Percentiles rank a stretch among this genome's conserved stretches.
These are phyloP conservation scores for Clavelina lepadiformis DNA, from an alignment of 23 tunicate genomes.

Conservation along the genomic window DNA sequence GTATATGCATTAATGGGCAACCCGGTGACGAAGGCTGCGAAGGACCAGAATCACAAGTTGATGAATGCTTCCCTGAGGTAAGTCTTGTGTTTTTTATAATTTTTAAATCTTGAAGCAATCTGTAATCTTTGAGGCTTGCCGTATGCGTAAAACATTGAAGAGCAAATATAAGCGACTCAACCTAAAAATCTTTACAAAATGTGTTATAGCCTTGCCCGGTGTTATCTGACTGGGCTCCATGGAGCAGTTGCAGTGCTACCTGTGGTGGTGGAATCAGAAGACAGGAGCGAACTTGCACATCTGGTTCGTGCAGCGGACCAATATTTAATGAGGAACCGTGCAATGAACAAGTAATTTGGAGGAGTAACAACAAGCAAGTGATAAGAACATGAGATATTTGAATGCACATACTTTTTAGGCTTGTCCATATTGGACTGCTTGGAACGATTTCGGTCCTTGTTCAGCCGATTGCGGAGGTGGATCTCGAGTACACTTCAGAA, in stretches of 20 bases:
- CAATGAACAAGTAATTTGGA: conserved; percentile 10
- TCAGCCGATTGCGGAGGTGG: conserved; percentile 55
- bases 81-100: conserved; percentile 4
- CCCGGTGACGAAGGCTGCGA: conserved; percentile 37
- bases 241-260: conserved; percentile 35
- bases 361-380: neutral
- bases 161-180: conserved; percentile 1
- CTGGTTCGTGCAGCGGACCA: conserved; percentile 3
- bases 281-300: conserved; percentile 2
- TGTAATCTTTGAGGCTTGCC: neutral
- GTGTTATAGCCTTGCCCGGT: conserved; percentile 53
- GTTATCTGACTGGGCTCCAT: conserved; percentile 33
- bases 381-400: neutral
- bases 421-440: conserved; percentile 59
- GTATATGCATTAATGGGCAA: conserved; percentile 62
- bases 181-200: neutral
- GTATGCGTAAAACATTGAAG: neutral
- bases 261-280: conserved; percentile 28
- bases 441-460: conserved; percentile 58
- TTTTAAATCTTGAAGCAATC: neutral
- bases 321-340: conserved; percentile 19
- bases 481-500: conserved; percentile 19
- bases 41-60: neutral
- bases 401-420: conserved; percentile 32
- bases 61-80: conserved; percentile 47